Evolutionary conservation across 2,797 vertebrate species (phyloP).

Genomic region (Dallia pectoralis): DNA sequence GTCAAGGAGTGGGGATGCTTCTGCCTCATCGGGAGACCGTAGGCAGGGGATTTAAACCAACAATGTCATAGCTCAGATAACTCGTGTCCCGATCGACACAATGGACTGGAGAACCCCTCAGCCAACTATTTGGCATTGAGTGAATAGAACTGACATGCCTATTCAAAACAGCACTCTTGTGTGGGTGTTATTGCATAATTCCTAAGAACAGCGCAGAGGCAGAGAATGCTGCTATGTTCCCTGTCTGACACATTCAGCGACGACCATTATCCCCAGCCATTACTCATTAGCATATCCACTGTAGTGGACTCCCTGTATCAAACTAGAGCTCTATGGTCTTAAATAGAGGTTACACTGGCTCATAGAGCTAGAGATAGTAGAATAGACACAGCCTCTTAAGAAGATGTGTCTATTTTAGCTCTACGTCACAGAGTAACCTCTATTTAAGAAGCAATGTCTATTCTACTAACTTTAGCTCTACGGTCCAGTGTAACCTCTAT

Average conservation of each 20-base stretch:
- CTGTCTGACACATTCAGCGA: not conserved
- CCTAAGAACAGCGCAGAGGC: not conserved
- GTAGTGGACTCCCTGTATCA: not conserved
- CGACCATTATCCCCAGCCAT: not conserved
- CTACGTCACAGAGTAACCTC: constrained; percentile 36
- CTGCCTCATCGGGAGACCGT: not conserved
- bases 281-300: not conserved
- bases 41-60: constrained; percentile 31
- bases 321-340: constrained; percentile 30
- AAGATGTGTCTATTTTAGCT: not conserved
- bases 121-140: constrained; percentile 11
- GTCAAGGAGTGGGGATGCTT: not conserved
- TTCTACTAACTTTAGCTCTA: constrained; percentile 8
- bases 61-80: constrained; percentile 29
- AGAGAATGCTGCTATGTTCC: not conserved
- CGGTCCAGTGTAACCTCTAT: constrained; percentile 44
- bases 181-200: not conserved
- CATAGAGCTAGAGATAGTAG: too few species aligned
- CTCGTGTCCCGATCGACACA: constrained; percentile 6
- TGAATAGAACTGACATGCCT: not conserved
- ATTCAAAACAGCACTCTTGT: not conserved
- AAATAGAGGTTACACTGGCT: too few species aligned
- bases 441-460: constrained; percentile 52
- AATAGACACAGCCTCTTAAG: too few species aligned
- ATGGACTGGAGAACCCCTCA: constrained; percentile 22